Base-by-base conservation (phyloP, 2,797 vertebrate genomes). In the Adrianichthys oophorus region DNA sequence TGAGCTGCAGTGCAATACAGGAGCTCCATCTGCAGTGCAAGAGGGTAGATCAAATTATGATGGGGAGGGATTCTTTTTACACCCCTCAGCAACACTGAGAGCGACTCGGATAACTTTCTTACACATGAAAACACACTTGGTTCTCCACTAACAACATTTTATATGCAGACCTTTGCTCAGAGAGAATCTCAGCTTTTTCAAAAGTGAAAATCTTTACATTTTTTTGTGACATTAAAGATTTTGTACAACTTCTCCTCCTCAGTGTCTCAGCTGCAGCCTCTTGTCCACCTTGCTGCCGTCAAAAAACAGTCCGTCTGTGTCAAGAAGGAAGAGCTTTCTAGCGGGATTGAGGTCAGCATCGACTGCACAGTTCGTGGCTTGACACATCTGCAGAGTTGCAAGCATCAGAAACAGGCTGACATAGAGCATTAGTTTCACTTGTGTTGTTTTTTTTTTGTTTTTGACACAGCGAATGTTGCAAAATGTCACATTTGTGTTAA, bases 231-330 rank as follows among this genome's bases (percentile, higher is more conserved):
- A 3, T 10, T 56, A 15, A 19, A 56, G 12, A 2, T 19, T 47
- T 3, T 13, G 5, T 18, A 18, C 15, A 15, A 14, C 5, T 43
- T 48, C 5, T 52, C 5, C 4, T 10, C 59, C 61, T 43, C 83
- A 93, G 92, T 92, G 52, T 83, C 83, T 10, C 84, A 83, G 72
- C 64, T 86, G 40, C 87, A 85, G 68, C 75, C 84, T 56, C 67
- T 79, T 44, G 85, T 89, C 76, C 83, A 84, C 55, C 80, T 84
- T 62, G 67, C 70, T 0, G 59, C 83, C 15, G 70, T 89, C 70
- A 89, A 75, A 57, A 92, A 90, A 63, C 76, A 79, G 46, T 87
- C 90, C 0, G 83, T 88, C 59, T 76, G 79, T 12, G 24, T 82
- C 70, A 81, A 81, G 74, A 92, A 80, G 73, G 84, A 76, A 44